These are phyloP conservation scores for Camelus bactrianus DNA, from an alignment of 2,113 vertebrate genomes.

Conservation along the genomic window DNA sequence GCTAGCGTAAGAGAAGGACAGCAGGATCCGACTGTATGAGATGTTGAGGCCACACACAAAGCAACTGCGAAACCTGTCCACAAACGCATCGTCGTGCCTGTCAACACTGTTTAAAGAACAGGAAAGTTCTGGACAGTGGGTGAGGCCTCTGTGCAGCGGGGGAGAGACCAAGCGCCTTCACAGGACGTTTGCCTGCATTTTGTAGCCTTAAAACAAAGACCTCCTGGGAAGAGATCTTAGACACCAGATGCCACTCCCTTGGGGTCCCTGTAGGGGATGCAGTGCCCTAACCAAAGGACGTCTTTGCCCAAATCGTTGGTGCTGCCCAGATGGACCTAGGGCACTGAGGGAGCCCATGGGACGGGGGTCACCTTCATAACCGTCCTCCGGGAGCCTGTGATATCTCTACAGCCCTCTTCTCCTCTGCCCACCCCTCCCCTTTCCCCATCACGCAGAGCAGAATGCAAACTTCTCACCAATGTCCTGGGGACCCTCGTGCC, in stretches of 20 bases:
- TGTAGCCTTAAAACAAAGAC: neutral
- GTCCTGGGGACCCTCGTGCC: too few relatives aligned
- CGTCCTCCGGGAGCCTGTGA: neutral
- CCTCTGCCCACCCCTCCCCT: neutral
- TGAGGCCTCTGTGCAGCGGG: neutral
- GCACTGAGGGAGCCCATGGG: neutral
- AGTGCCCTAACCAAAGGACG: rapidly evolving
- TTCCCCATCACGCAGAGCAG: neutral
- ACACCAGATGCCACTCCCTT: neutral
- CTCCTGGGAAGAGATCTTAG: neutral
- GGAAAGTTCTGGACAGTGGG: neutral
- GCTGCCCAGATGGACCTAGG: neutral
- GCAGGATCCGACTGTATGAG: rapidly evolving
- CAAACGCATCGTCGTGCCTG: rapidly evolving
- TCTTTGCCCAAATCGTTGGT: neutral
- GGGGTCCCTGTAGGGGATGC: too few relatives aligned
- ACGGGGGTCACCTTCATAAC: rapidly evolving
- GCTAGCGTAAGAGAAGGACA: neutral
- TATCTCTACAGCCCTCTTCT: neutral
- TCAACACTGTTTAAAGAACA: neutral
- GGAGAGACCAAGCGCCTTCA: neutral
- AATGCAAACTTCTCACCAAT: neutral
- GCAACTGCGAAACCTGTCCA: neutral
- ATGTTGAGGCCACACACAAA: rapidly evolving
- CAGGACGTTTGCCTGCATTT: neutral